These are phyloP conservation scores for Strigamia crassipes DNA, from an alignment of 2,888 invertebrate genomes.

Conservation along the genomic window DNA sequence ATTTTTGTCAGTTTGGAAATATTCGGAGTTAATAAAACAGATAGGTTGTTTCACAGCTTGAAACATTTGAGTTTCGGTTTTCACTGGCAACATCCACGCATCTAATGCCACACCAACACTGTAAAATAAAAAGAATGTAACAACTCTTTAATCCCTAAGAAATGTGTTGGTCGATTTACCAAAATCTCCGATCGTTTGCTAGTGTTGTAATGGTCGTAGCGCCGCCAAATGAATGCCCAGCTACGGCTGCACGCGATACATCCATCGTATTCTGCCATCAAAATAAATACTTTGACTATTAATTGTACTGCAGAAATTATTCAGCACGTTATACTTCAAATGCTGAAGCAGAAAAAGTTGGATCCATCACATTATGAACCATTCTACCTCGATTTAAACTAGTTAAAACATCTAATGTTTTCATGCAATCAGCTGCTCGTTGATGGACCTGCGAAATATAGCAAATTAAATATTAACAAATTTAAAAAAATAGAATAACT, in stretches of 20 bases:
- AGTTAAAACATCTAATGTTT: conserved; percentile 62
- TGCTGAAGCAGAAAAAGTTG: conserved; percentile 57
- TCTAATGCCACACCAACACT: conserved; percentile 65
- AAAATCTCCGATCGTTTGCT: conserved; percentile 63
- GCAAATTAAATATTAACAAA: conserved; percentile 49
- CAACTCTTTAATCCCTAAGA: conserved; percentile 53
- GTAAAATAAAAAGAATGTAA: conserved; percentile 53
- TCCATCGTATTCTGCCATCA: conserved; percentile 61
- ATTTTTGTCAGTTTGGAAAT: conserved; percentile 65
- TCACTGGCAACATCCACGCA: conserved; percentile 68
- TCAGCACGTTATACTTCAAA: conserved; percentile 54
- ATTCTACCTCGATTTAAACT: conserved; percentile 62
- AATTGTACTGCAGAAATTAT: neutral
- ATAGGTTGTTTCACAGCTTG: conserved; percentile 62
- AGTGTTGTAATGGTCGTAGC: conserved; percentile 66
- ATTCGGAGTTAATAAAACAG: conserved; percentile 66
- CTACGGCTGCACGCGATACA: conserved; percentile 61
- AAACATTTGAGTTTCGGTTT: conserved; percentile 60
- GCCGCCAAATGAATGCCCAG: conserved; percentile 72
- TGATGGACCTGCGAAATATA: conserved; percentile 61
- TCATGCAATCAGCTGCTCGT: conserved; percentile 63
- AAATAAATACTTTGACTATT: neutral
- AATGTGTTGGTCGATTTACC: conserved; percentile 57
- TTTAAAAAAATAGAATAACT: no score
- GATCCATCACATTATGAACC: conserved; percentile 62